Percentiles rank a stretch among this genome's conserved stretches.
Evolutionary conservation across 2,888 invertebrate species (phyloP).

Genomic region (Parthenolecanium corni): DNA sequence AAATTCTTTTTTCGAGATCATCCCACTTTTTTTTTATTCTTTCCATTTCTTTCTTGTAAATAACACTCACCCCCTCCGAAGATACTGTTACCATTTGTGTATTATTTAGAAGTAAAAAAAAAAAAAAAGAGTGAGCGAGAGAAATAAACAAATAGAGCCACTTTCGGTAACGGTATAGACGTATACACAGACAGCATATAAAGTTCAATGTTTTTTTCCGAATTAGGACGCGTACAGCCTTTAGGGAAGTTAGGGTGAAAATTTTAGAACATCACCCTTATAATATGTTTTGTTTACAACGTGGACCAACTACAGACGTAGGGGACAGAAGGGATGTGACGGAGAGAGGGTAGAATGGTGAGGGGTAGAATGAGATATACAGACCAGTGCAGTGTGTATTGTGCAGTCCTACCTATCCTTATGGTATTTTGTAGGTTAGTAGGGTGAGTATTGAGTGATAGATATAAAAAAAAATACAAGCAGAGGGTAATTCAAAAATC

Average conservation of each 20-base stretch:
- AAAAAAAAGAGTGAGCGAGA: neutral
- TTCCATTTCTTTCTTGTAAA: constrained; percentile 18
- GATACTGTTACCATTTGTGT: constrained; percentile 18
- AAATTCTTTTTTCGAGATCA: constrained; percentile 10
- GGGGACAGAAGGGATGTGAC: no score
- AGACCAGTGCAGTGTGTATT: neutral
- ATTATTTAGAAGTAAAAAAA: neutral
- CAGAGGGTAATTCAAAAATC: constrained; percentile 28
- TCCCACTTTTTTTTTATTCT: neutral
- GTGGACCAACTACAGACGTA: no score
- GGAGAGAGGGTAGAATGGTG: no score
- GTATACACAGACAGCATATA: neutral
- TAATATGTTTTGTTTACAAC: neutral
- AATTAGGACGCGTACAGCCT: neutral
- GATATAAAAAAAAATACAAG: constrained; percentile 1
- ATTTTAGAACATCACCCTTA: constrained; percentile 12
- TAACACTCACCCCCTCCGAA: constrained; percentile 25
- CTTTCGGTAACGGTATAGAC: neutral
- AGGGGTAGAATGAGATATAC: no score
- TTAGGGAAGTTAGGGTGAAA: constrained; percentile 1
- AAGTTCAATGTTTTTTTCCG: neutral
- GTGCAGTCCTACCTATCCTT: constrained; percentile 10
- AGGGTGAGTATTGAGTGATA: constrained; percentile 17
- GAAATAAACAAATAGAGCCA: constrained; percentile 10
- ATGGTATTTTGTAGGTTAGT: constrained; percentile 27